These are phyloP conservation scores for Electrona antarctica DNA, from an alignment of 2,113 vertebrate genomes.

Conservation along the genomic window DNA sequence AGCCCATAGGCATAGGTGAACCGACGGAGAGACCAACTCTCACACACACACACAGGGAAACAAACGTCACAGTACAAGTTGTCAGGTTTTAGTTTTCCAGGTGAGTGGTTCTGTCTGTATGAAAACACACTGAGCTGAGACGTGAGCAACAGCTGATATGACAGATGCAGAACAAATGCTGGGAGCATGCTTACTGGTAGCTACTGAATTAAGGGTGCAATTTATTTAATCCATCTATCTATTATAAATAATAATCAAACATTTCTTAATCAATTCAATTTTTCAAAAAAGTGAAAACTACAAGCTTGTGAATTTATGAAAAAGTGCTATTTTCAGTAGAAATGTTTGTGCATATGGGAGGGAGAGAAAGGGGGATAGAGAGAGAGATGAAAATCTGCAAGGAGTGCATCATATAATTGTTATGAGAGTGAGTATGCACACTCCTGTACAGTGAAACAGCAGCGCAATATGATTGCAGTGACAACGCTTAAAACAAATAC, in stretches of 20 bases:
- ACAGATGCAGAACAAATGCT: neutral
- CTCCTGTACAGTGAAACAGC: neutral
- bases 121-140: neutral
- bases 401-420: neutral
- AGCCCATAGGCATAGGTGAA: neutral
- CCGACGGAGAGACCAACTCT: neutral
- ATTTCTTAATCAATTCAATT: too few species aligned
- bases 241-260: too few species aligned
- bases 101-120: neutral
- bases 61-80: too few species aligned
- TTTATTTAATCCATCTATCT: too few species aligned
- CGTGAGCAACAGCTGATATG: slow-evolving; percentile 29
- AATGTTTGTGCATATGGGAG: neutral
- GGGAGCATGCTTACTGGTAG: neutral
- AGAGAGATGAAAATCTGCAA: slow-evolving; percentile 10
- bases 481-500: slow-evolving; percentile 34
- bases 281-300: too few species aligned
- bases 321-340: neutral
- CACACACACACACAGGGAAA: neutral
- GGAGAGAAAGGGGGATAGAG: neutral
- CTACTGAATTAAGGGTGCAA: too few species aligned
- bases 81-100: neutral
- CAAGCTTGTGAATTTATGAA: too few species aligned
- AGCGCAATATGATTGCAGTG: neutral
- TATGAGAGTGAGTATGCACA: slow-evolving; percentile 6